A percentile compares a stretch with the other conserved stretches of the same genome.
Evolutionary conservation across 2,888 invertebrate species (phyloP).

Genomic region (Polyommatus iphigenia): DNA sequence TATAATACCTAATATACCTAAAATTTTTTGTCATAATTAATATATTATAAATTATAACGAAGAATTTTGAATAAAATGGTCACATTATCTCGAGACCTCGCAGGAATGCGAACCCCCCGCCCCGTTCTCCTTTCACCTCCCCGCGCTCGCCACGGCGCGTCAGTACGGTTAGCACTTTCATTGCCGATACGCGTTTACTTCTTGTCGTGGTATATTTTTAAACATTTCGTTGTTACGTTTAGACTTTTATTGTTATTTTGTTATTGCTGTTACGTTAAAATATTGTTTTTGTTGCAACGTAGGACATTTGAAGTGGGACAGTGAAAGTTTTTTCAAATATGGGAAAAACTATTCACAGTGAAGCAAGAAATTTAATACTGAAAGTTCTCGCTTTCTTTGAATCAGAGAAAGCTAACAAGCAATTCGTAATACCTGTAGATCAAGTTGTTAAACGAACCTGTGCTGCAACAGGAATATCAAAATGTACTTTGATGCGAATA

Average conservation of each 20-base stretch:
- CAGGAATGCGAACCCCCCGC: conserved; percentile 36
- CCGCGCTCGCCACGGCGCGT: conserved; percentile 27
- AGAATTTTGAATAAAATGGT: too few species aligned
- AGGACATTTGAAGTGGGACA: conserved; percentile 24
- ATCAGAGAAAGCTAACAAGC: conserved; percentile 35
- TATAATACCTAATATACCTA: too few species aligned
- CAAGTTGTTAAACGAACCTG: conserved; percentile 43
- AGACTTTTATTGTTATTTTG: conserved; percentile 31
- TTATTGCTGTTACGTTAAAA: conserved; percentile 4
- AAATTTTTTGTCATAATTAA: too few species aligned
- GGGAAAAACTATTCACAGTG: too few species aligned
- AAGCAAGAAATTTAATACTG: conserved; percentile 33
- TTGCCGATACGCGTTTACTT: conserved; percentile 26
- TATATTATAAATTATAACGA: too few species aligned
- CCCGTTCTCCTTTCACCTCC: conserved; percentile 33
- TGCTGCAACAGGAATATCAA: conserved; percentile 44
- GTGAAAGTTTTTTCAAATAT: neutral
- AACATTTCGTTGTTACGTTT: conserved; percentile 29
- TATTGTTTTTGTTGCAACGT: conserved; percentile 9
- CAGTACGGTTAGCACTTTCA: conserved; percentile 31
- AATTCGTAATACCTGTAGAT: conserved; percentile 39
- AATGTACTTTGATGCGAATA: conserved; percentile 41
- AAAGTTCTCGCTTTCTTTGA: conserved; percentile 42
- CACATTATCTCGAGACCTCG: conserved; percentile 25
- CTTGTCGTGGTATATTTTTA: conserved; percentile 18